Evolutionary conservation across 2,888 invertebrate species (phyloP), one percentile per base, ranked within the genome.

Genomic region (Carterocephalus palaemon): DNA sequence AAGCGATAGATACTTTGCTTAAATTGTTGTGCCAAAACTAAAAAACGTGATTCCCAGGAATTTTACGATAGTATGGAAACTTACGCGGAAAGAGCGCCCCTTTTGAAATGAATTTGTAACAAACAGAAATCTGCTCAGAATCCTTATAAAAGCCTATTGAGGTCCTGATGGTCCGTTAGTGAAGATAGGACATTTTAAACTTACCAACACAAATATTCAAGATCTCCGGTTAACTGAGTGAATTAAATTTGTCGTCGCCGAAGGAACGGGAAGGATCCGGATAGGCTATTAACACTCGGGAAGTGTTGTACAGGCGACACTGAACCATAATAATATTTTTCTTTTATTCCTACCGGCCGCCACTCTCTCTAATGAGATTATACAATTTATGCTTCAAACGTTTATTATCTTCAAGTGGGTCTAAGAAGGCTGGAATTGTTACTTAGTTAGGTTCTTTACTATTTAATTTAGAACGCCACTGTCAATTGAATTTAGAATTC

Each of bases 221-320:
- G n/a, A n/a, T n/a, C n/a, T n/a, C n/a, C n/a, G 12, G 26, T 8
- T 12, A 12, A 2, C 23, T 26, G 10, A 7, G 12, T 1, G 26
- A 28, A 13, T 13, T 13, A 28, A 28, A 28, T 28, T 13, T 12
- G 13, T 28, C 31, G 75, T 73, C 57, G 73, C 78, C 79, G 68
- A 73, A 77, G 75, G 78, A 76, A 75, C 75, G 64, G 67, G 64
- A 77, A 74, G 72, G 68, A 62, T 64, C 64, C 63, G 70, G 75
- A 77, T 75, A 70, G 80, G 70, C 78, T 77, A 77, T 82, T 81
- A 82, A 74, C 75, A 72, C 74, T 56, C 64, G 70, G 78, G 79
- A 76, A 78, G 72, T 76, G 75, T 76, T 75, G 71, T 70, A 65
- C 32, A 67, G 57, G 63, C 26, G 26, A 33, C 34, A 16, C 70